Evolutionary conservation across 2,888 invertebrate genomes (phyloP), one percentile per base, ranked within the genome.

Genomic region (Hypomecis atomaria): DNA sequence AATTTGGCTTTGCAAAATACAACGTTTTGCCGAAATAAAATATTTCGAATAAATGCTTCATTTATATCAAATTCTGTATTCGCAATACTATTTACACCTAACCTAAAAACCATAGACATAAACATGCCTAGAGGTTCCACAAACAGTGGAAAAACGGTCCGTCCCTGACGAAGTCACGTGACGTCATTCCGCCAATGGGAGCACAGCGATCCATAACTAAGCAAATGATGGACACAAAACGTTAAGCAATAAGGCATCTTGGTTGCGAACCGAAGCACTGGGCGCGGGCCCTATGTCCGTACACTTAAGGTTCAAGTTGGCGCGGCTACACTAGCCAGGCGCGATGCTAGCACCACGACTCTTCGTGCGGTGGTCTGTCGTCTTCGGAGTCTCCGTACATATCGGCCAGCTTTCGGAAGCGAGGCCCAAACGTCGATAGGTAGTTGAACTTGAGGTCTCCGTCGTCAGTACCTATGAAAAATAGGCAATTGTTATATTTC

Each of bases 371-470:
- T 66, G 95, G 95, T 78, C 96, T 94, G 66, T 96, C 96, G 74
- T 97, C 97, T 75, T 97, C 97, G 67, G 97, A 96, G 82, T 97
- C 97, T n/a, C 98, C 98, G 81, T 98, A 98, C 97, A 98, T 98
- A 80, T 98, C 98, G 54, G 98, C 98, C 73, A 98, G 90, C 79
- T 98, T 98, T 75, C 97, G 95, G 95, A 99, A 99, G 71, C 98
- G 95, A n/a, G 98, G 98, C 53, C 99, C 99, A 89, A 98, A 99
- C 84, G 97, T 97, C 49, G 98, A 97, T 76, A 99, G 92, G 84
- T 98, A 98, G 90, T 98, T 98, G 92, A 98, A 99, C 86, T 98
- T 97, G 76, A 98, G 94, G 90, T 98, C 98, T 67, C 97, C 97
- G 81, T 98, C 98, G 84, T 97, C 98, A 67, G 97, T 97, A 81